These are phyloP conservation scores for Silurus asotus DNA, from an alignment of 2,113 vertebrate species.

Conservation along the genomic window DNA sequence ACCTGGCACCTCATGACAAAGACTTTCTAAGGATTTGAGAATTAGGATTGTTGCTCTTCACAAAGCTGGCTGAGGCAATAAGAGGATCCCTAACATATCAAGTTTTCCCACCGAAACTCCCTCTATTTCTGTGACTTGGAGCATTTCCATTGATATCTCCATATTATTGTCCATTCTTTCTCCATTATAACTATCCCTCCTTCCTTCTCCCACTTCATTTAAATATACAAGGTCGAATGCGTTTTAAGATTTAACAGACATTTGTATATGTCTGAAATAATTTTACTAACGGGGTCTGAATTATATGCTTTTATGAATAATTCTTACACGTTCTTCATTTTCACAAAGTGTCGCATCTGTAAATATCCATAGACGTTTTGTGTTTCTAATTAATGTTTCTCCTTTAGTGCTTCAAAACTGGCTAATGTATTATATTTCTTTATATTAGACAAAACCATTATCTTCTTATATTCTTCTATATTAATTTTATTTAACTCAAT, in stretches of 20 bases:
- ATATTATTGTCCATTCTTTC: not conserved
- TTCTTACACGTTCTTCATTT: not conserved
- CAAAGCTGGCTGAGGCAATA: too few species aligned
- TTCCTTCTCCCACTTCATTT: not conserved
- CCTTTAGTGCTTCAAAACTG: too few species aligned
- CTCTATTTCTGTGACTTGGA: not conserved
- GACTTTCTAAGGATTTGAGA: too few species aligned
- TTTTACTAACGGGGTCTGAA: not conserved
- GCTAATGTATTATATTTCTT: too few species aligned
- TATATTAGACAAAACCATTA: too few species aligned
- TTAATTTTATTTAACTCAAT: too few species aligned
- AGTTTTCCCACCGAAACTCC: not conserved
- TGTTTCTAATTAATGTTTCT: too few species aligned
- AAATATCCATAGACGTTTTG: too few species aligned
- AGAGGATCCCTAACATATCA: too few species aligned
- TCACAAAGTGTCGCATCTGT: not conserved
- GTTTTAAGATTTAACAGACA: not conserved
- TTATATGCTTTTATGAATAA: not conserved
- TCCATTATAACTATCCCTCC: not conserved
- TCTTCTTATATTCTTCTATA: too few species aligned
- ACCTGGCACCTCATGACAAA: too few species aligned
- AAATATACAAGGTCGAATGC: not conserved
- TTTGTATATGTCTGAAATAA: not conserved
- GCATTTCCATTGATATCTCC: not conserved
- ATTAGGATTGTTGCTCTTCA: too few species aligned